Base-by-base conservation (phyloP, 1,140 invertebrate species). In the Aphelinus certus region DNA sequence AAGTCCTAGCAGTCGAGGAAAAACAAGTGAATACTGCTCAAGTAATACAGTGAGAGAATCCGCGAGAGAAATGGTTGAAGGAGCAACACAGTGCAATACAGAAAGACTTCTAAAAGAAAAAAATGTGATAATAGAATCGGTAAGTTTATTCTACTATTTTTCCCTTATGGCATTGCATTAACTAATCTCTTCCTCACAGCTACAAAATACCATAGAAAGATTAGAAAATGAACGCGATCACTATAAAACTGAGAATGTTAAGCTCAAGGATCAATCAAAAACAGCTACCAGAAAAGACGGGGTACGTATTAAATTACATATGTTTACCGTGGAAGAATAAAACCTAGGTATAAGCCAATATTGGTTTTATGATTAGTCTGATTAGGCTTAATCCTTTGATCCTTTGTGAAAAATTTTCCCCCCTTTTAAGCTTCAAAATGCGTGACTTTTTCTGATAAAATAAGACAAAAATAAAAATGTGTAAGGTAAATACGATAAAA, bases 191-290 rank as follows among this genome's bases (percentile, higher is more conserved):
- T 60, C 26, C 58, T 73, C 80, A 62, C 60, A 87, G 80, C 71
- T 84, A 45, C 82, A 84, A 73, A 82, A 83, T 10, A 79, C 79
- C 48, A 80, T 87, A 60, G 82, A 84, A 64, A 83, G 81, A 70
- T 63, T 88, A 51, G 85, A 86, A 72, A 71, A 79, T n/a, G 90
- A 90, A 80, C 86, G 86, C 57, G 88, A 91, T 77, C 88, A 87
- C 80, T 90, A 88, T 60, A 87, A 83, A 82, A 84, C 86, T 47
- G 89, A 91, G 79, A 90, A 87, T 75, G 83, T 83, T 3, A 86
- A 83, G 71, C 78, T 87, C 7, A 83, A 85, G 67, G 86, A 89
- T 68, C 83, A 88, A 55, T 80, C 81, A n/a, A 82, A 77, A 63
- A 86, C 85, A 75, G 69, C 78, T 51, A 77, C 80, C 3, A 77